Conservation (phyloP, 2,888 invertebrate genomes). For the Heterodera filipjevi region DNA sequence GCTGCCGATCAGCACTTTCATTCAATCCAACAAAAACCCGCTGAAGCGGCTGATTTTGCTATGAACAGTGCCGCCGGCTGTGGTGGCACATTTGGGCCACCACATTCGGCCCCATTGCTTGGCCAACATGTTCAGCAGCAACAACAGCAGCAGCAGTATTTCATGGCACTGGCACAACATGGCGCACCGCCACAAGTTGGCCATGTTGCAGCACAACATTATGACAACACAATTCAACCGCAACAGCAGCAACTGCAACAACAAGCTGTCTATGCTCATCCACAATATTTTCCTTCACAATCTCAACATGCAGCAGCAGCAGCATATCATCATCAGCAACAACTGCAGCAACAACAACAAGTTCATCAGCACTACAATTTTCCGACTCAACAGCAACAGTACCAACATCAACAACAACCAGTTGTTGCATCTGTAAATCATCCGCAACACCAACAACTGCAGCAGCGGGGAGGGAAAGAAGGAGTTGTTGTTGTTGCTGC, state of each 20-base stretch:
- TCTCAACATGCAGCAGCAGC: neutral
- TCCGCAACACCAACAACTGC: neutral
- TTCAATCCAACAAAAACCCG: too few relatives aligned
- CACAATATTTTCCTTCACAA: neutral
- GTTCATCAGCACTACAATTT: neutral
- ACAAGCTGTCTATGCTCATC: slow-evolving; percentile 12
- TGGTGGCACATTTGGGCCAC: neutral
- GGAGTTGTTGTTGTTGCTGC: neutral
- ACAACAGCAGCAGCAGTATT: slow-evolving; percentile 2
- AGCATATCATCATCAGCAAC: neutral
- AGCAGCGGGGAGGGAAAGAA: neutral
- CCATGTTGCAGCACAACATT: neutral
- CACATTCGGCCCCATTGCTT: neutral
- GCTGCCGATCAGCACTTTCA: too few relatives aligned
- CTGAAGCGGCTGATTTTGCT: neutral
- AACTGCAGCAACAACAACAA: slow-evolving; percentile 15
- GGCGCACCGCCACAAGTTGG: neutral
- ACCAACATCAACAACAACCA: slow-evolving; percentile 17
- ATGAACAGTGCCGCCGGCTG: neutral
- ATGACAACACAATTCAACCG: neutral
- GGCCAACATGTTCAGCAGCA: neutral
- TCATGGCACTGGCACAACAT: slow-evolving; percentile 10
- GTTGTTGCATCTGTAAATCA: neutral
- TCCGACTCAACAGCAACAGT: neutral
- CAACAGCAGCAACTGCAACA: slow-evolving; percentile 5